phyloP scores from a whole-genome alignment of 2,113 vertebrate species.

The Serilophus lunatus region DNA sequence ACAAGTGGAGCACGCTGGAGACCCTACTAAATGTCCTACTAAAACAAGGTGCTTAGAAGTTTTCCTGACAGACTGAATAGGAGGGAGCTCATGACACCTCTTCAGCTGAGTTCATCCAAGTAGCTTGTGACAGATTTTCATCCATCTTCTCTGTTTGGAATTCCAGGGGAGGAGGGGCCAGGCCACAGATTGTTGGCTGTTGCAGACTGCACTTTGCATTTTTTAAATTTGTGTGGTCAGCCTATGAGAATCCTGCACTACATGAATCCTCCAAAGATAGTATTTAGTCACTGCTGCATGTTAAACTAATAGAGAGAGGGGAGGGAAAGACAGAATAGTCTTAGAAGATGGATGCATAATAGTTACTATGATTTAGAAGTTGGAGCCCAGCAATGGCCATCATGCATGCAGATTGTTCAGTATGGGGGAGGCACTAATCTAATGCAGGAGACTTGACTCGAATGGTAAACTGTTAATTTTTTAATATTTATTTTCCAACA shows the following conservation, averaged over 20 bases:
- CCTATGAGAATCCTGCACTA: neutral
- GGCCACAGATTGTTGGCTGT: neutral
- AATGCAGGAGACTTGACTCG: neutral
- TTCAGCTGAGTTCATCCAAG: neutral
- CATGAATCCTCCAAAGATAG: neutral
- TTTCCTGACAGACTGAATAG: neutral
- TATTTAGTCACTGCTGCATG: neutral
- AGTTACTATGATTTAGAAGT: neutral
- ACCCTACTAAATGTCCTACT: too few species aligned
- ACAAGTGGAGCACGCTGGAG: neutral
- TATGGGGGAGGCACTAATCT: neutral
- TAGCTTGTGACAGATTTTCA: neutral
- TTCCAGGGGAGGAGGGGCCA: neutral
- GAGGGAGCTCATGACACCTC: neutral
- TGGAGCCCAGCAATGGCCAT: neutral
- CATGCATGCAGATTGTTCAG: neutral
- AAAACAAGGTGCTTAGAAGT: neutral
- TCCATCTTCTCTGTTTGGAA: rapidly evolving
- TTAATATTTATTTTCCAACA: conserved; percentile 59
- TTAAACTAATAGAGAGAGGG: neutral
- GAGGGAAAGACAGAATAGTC: neutral
- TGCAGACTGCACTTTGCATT: neutral
- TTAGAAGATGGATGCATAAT: neutral
- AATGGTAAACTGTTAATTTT: conserved; percentile 29
- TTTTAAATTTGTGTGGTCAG: neutral